Conservation (phyloP, 2,113 vertebrate genomes). For the Mus pahari region DNA sequence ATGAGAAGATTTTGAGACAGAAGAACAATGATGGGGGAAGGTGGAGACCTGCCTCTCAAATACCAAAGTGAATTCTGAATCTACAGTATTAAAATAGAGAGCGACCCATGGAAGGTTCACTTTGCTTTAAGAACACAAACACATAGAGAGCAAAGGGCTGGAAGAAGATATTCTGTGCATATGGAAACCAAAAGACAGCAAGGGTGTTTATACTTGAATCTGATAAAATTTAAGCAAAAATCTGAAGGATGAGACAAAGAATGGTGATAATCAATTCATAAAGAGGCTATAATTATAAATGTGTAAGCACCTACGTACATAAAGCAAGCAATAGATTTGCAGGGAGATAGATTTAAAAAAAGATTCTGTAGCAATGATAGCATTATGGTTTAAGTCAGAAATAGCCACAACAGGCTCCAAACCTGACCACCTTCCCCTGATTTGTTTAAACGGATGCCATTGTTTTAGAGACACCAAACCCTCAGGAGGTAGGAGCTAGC, state of each 20-base stretch:
- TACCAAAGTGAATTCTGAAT: conserved; percentile 40
- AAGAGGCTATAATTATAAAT: background rate
- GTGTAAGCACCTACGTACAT: background rate
- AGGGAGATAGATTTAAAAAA: background rate
- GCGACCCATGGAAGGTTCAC: background rate
- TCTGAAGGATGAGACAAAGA: background rate
- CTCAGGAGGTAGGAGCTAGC: background rate
- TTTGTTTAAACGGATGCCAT: background rate
- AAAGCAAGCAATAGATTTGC: background rate
- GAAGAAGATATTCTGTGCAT: background rate
- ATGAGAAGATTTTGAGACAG: conserved; percentile 13
- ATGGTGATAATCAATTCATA: background rate
- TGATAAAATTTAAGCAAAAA: background rate
- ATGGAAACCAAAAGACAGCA: background rate
- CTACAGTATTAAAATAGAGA: background rate
- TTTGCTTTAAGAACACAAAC: background rate
- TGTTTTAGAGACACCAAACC: background rate
- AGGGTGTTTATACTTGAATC: background rate
- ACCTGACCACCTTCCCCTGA: background rate
- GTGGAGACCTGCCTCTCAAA: background rate
- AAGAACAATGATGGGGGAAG: background rate
- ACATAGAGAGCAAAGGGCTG: background rate
- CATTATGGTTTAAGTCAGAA: background rate
- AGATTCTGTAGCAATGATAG: background rate
- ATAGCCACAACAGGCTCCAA: background rate